Evolutionary conservation across 2,888 invertebrate genomes (phyloP), one percentile per base, ranked within the genome.

Genomic region (Hypselothyrea guttata): DNA sequence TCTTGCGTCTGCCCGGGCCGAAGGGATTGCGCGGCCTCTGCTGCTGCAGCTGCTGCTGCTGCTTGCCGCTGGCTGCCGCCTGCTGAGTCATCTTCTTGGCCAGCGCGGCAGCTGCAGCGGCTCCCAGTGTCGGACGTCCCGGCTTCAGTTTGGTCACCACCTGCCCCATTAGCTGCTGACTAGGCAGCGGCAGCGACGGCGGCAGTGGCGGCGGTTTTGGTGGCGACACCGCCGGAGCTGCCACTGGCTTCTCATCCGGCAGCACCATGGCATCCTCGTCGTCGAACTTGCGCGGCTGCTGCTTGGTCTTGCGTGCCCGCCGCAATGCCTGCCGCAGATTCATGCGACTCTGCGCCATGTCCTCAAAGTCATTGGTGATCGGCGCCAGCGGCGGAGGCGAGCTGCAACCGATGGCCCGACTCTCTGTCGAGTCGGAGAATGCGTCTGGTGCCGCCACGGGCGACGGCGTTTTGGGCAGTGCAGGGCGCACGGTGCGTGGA

Each of bases 271-370:
- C 45, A 28, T 75, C 75, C 15, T 81, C 83, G 1, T 79, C 83
- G 35, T 76, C 74, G 34, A 68, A 63, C 0, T 57, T 12, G 2
- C 79, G 68, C 0, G 83, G 79, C n/a, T 79, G 73, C 9, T 79
- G 81, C 37, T 81, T 81, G 3, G 81, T 79, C 31, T 83, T 88
- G 11, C 86, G 84, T 0, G 90, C 89, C 15, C 89, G 87, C 13
- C 84, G 88, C 12, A 90, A 48, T 0, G 89, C 89, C 54, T 89
- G 84, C 1, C 87, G 79, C 28, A 90, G 69, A 79, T 89, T 89
- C 66, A 86, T 58, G 1, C 90, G 87, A 53, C 89, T 88, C 63
- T 84, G 86, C 3, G 86, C 86, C 35, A 84, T 83, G 5, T 27
- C 47, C 30, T 75, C 64, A 31, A 65, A 54, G 53, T 64, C 65